Conservation (phyloP, 2,113 vertebrate species). For the Myiopsitta monachus region DNA sequence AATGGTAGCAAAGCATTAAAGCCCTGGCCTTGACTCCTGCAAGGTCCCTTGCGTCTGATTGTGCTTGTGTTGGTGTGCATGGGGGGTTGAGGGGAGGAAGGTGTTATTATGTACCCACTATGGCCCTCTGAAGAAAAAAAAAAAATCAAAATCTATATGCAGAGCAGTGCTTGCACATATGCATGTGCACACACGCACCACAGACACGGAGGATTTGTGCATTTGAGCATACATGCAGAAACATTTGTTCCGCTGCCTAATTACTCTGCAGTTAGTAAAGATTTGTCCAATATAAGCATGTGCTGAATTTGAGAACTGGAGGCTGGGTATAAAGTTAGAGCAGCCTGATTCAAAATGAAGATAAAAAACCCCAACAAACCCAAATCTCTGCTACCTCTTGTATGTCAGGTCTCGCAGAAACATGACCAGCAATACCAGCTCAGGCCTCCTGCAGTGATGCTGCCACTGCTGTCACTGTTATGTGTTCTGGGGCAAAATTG, state of each 20-base stretch:
- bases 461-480: not conserved
- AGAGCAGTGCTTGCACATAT: not conserved
- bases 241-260: accelerated
- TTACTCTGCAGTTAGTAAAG: not conserved
- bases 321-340: not conserved
- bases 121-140: not conserved
- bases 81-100: not conserved
- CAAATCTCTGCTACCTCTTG: not conserved
- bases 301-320: not conserved
- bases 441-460: not conserved
- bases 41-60: not conserved
- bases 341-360: not conserved
- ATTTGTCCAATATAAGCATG: not conserved
- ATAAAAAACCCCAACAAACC: not conserved
- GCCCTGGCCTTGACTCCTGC: not conserved
- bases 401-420: not conserved
- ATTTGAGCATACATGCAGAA: not conserved
- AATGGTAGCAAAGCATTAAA: slow-evolving; percentile 21
- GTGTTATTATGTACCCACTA: not conserved
- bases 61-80: not conserved
- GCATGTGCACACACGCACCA: accelerated
- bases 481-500: not conserved
- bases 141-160: not conserved
- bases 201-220: not conserved
- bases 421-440: not conserved